phyloP scores from a whole-genome alignment of 1,140 invertebrate species.

The Palaemon carinicauda region DNA sequence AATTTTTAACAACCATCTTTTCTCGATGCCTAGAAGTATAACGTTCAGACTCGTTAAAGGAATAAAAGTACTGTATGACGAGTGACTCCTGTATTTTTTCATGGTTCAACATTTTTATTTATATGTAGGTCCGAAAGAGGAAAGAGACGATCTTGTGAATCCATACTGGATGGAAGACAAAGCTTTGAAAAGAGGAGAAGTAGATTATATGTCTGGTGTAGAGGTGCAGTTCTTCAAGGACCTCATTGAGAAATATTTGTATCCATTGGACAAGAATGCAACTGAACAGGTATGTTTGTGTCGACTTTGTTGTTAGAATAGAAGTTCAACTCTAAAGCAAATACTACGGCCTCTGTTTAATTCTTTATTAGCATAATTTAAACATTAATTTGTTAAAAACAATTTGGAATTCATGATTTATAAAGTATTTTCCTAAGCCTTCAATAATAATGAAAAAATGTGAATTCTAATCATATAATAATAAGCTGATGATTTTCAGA shows the following conservation, averaged over 20 bases:
- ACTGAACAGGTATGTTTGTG: constrained; percentile 80
- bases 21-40: too few species aligned
- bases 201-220: constrained; percentile 81
- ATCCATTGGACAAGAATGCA: constrained; percentile 92
- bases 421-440: too few species aligned
- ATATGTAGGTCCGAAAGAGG: constrained; percentile 68
- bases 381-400: too few species aligned
- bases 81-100: background rate
- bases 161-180: constrained; percentile 95
- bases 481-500: too few species aligned
- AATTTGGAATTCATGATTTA: too few species aligned
- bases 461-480: too few species aligned
- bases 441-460: too few species aligned
- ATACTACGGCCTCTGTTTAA: too few species aligned
- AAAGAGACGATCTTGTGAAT: constrained; percentile 84
- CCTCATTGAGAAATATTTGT: constrained; percentile 90
- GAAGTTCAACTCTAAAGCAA: too few species aligned
- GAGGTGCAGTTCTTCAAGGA: constrained; percentile 95
- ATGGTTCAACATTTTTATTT: background rate
- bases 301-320: constrained; percentile 76
- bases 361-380: too few species aligned
- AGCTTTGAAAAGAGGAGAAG: constrained; percentile 86
- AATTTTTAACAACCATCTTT: too few species aligned
- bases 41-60: background rate
- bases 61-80: background rate